These are phyloP conservation scores for Corythornis vintsioides DNA, from an alignment of 2,113 vertebrate species.

Conservation along the genomic window DNA sequence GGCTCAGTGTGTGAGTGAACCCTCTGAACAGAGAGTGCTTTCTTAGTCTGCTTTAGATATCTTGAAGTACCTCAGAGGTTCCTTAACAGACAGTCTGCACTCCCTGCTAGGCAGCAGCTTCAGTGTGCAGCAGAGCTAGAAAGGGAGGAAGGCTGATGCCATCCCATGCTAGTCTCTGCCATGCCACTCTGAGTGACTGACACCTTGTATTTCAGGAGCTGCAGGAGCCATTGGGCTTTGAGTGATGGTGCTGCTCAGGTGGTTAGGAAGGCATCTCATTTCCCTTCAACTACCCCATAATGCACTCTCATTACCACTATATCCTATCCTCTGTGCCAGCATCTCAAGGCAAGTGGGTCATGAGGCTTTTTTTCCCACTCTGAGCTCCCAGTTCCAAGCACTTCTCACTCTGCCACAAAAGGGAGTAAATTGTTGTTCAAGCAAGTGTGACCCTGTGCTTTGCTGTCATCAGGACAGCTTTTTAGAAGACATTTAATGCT, in stretches of 20 bases:
- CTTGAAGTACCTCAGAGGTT: neutral
- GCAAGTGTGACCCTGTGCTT: neutral
- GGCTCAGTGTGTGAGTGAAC: neutral
- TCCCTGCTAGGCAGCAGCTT: neutral
- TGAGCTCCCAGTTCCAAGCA: neutral
- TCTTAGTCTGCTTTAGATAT: neutral
- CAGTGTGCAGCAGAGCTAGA: neutral
- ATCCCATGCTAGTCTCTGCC: neutral
- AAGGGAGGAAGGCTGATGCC: neutral
- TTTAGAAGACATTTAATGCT: constrained; percentile 49
- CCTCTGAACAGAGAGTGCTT: neutral
- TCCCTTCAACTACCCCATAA: neutral
- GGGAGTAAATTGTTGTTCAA: constrained; percentile 7
- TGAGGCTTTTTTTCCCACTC: neutral
- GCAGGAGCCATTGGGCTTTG: neutral
- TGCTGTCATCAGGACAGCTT: neutral
- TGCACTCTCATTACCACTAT: neutral
- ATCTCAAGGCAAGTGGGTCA: neutral
- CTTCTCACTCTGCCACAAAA: neutral
- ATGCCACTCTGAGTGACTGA: neutral
- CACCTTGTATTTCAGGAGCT: neutral
- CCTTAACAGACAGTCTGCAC: neutral
- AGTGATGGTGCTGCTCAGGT: neutral
- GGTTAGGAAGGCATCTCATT: neutral
- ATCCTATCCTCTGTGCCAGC: neutral